Evolutionary conservation across 2,797 vertebrate species (phyloP).

Genomic region (Gymnothorax reevesii): DNA sequence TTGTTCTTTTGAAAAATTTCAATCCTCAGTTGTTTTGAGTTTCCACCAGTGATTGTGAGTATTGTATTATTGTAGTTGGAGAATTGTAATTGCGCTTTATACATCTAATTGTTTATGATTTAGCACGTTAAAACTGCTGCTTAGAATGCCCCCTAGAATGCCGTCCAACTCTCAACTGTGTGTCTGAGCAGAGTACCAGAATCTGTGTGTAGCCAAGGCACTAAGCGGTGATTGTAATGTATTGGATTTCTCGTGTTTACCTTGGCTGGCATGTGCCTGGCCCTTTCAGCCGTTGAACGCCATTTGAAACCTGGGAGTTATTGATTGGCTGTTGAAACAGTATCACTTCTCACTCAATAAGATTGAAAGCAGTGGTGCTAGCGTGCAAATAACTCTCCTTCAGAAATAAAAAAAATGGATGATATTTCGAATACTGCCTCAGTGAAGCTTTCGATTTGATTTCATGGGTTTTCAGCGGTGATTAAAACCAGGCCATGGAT

Average conservation of each 20-base stretch:
- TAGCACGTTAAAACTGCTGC: no score
- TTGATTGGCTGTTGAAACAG: slow-evolving; percentile 52
- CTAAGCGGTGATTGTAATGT: slow-evolving; percentile 42
- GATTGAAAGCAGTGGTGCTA: slow-evolving; percentile 3
- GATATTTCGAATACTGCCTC: background rate
- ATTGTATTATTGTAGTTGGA: no score
- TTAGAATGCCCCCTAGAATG: no score
- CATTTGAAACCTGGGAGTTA: slow-evolving; percentile 61
- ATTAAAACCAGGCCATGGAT: background rate
- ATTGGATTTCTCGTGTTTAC: slow-evolving; percentile 42
- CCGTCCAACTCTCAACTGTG: no score
- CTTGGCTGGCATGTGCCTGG: slow-evolving; percentile 44
- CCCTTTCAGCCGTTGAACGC: slow-evolving; percentile 57
- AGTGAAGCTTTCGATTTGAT: background rate
- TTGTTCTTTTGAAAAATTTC: no score
- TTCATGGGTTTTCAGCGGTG: background rate
- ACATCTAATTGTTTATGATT: no score
- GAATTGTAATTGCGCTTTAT: no score
- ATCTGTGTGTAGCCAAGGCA: background rate
- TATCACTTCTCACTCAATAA: background rate
- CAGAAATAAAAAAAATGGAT: background rate
- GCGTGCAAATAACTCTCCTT: background rate
- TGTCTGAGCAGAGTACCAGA: no score
- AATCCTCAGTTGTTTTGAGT: no score
- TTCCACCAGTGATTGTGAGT: no score